These are phyloP conservation scores for Plotosus lineatus DNA, from an alignment of 2,113 vertebrate species.

Conservation along the genomic window DNA sequence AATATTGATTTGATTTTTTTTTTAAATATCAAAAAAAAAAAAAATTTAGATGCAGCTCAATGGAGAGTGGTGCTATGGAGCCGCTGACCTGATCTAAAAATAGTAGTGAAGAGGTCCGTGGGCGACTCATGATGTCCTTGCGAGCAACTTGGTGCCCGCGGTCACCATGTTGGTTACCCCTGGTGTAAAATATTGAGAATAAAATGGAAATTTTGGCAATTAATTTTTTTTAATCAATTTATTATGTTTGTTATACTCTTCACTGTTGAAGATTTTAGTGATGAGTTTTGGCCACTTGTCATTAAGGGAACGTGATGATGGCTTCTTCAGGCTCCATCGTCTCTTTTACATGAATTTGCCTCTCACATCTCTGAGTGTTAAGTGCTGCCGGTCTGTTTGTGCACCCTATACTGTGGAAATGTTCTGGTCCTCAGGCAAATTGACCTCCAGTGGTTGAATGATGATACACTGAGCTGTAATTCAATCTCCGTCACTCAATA, in stretches of 20 bases:
- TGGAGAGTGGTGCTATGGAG: too few species aligned
- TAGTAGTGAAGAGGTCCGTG: too few species aligned
- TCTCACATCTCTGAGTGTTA: slow-evolving; percentile 1
- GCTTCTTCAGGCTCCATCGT: slow-evolving; percentile 18
- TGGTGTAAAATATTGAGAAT: neutral
- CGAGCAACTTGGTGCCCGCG: too few species aligned
- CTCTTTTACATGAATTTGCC: slow-evolving; percentile 49
- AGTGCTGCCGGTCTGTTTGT: slow-evolving; percentile 39
- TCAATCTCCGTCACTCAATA: neutral
- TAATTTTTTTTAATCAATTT: neutral
- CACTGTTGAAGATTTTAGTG: too few species aligned
- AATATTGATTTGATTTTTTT: too few species aligned
- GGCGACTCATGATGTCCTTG: too few species aligned
- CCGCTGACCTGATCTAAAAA: too few species aligned
- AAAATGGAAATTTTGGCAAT: neutral
- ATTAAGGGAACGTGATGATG: neutral
- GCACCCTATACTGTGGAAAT: slow-evolving; percentile 37
- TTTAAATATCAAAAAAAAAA: too few species aligned
- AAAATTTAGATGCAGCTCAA: too few species aligned
- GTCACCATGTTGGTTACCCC: too few species aligned
- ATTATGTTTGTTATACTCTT: neutral
- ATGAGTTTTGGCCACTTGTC: neutral
- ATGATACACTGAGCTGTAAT: slow-evolving; percentile 50
- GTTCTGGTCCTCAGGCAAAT: slow-evolving; percentile 61
- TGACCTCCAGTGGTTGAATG: slow-evolving; percentile 38